Evolutionary conservation across 2,113 vertebrate genomes (phyloP).

Genomic region (Morone chrysops): DNA sequence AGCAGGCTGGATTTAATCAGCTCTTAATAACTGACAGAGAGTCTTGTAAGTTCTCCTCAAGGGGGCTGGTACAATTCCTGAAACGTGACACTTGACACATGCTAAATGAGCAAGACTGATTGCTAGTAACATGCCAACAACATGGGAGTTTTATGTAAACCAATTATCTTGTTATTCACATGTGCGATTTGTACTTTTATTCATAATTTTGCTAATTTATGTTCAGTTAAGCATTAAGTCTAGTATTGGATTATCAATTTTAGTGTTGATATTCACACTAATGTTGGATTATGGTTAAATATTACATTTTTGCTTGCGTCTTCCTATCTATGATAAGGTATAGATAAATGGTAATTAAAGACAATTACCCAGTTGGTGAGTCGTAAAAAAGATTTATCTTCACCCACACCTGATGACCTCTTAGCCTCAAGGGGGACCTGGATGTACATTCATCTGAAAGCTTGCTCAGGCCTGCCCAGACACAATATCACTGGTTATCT

Average conservation of each 20-base stretch:
- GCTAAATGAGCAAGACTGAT: slow-evolving; percentile 40
- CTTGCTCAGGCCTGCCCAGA: slow-evolving; percentile 36
- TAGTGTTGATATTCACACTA: neutral
- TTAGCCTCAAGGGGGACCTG: slow-evolving; percentile 16
- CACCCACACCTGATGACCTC: slow-evolving; percentile 42
- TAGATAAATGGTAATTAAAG: slow-evolving; percentile 14
- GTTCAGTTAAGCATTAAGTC: neutral
- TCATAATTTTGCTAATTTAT: neutral
- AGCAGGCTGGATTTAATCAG: slow-evolving; percentile 54
- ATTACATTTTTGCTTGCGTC: neutral
- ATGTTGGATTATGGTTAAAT: neutral
- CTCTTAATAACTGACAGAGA: slow-evolving; percentile 41
- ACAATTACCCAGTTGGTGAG: slow-evolving; percentile 24
- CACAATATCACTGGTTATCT: slow-evolving; percentile 5
- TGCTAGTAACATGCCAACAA: slow-evolving; percentile 20
- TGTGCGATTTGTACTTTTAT: neutral
- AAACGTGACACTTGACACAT: slow-evolving; percentile 63
- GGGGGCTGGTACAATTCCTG: slow-evolving; percentile 61
- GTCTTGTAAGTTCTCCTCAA: slow-evolving; percentile 54
- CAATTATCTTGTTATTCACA: slow-evolving; percentile 3
- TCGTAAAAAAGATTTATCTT: slow-evolving; percentile 31
- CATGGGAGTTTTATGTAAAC: slow-evolving; percentile 32
- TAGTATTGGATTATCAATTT: neutral
- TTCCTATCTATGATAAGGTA: neutral
- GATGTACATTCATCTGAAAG: slow-evolving; percentile 16